A percentile compares a stretch with the other conserved stretches of the same genome.
Conservation (phyloP, 1,140 invertebrate species). For the Orussus abietinus region DNA sequence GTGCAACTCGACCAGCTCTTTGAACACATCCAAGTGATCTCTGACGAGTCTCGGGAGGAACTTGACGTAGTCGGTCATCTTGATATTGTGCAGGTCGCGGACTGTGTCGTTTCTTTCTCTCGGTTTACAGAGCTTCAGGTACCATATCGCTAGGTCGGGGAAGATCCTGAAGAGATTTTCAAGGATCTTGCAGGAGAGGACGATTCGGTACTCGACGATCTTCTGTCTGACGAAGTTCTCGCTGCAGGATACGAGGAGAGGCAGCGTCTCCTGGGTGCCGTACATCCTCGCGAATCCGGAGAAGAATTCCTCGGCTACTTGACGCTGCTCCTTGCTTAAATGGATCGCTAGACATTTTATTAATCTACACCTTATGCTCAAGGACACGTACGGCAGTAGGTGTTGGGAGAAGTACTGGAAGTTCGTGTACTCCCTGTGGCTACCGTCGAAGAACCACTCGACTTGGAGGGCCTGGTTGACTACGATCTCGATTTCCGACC, state of each 20-base stretch:
- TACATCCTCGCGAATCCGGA: constrained; percentile 11
- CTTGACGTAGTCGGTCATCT: constrained; percentile 5
- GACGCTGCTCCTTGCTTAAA: constrained; percentile 14
- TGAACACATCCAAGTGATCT: constrained; percentile 17
- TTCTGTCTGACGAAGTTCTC: constrained; percentile 21
- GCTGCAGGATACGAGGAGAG: constrained; percentile 27
- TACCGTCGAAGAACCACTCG: constrained; percentile 28
- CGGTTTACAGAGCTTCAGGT: constrained; percentile 24
- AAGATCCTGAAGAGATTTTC: constrained; percentile 24
- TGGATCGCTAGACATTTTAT: constrained; percentile 22
- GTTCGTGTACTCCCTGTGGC: constrained; percentile 19
- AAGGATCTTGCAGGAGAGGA: constrained; percentile 13
- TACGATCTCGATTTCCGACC: constrained; percentile 27
- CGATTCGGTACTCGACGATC: constrained; percentile 15
- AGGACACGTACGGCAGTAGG: constrained; percentile 27
- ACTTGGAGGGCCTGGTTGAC: constrained; percentile 31
- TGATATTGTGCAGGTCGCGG: background rate
- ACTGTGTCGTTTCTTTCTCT: background rate
- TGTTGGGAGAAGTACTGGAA: constrained; percentile 25
- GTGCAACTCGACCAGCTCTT: constrained; percentile 21
- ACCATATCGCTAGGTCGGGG: constrained; percentile 32
- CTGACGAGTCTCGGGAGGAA: constrained; percentile 24
- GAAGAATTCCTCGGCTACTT: constrained; percentile 29
- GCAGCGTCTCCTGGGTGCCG: constrained; percentile 17
- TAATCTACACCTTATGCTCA: constrained; percentile 27